Evolutionary conservation across 1,140 invertebrate genomes (phyloP), one percentile per base, ranked within the genome.

Genomic region (Papilio dardanus): DNA sequence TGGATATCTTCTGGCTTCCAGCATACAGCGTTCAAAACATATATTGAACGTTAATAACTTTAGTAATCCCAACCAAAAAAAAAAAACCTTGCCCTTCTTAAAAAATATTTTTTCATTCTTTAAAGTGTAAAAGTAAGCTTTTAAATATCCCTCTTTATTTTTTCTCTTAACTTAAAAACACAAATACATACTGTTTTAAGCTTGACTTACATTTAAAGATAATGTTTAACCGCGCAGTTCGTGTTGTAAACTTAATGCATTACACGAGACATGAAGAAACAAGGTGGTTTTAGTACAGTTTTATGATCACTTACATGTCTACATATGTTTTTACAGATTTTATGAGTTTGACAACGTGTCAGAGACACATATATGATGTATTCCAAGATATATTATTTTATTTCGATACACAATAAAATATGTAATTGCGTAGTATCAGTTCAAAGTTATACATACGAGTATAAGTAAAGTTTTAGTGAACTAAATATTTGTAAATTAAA

Each of bases 251-350:
- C 21, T 62, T 24, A 62, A 62, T 30, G 54, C 12, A 62, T 62
- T 30, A 62, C 24, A 62, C 19, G 21, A 50, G 54, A 28, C 54
- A 58, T 62, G 4, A 62, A 62, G 54, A 62, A 28, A 62, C 50
- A 54, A 24, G 54, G 54, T 62, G 54, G 30, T 62, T 54, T 62
- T 62, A 62, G 24, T 30, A 62, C 54, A 10, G 24, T 62, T 62
- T 62, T 62, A 62, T 58, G 54, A 62, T 62, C 54, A 14, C 54
- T 58, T 28, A 58, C 24, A 58, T 10, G 12, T 62, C 21, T 62
- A 62, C 10, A 58, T n/a, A 28, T 62, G 54, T 62, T 62, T 62
- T 62, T 62, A 62, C 24, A 62, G 54, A 62, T 62, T 28, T 62
- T 58, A 58, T 28, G 54, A 58, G 21, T 54, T 54, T 50, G 6